phyloP scores from a whole-genome alignment of 2,888 invertebrate species.

The Cephalotes varians region DNA sequence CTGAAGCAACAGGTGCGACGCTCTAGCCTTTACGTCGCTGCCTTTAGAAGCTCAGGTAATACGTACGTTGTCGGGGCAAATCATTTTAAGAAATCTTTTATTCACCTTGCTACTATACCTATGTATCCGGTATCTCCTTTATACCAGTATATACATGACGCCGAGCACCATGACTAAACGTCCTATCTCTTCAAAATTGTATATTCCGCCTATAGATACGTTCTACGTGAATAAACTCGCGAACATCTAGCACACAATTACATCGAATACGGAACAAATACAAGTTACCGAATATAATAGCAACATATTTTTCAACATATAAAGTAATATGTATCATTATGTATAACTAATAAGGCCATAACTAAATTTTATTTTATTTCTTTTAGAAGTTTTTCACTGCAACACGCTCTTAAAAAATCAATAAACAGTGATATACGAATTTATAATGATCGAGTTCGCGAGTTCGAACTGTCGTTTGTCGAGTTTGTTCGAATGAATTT shows the following conservation, averaged over 20 bases:
- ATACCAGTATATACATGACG: slow-evolving; percentile 41
- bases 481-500: slow-evolving; percentile 74
- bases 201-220: slow-evolving; percentile 21
- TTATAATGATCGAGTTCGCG: neutral
- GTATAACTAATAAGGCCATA: neutral
- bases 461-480: slow-evolving; percentile 44
- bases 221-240: slow-evolving; percentile 21
- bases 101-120: slow-evolving; percentile 66
- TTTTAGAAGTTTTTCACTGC: neutral
- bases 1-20: slow-evolving; percentile 85
- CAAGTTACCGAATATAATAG: neutral
- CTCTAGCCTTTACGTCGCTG: slow-evolving; percentile 73
- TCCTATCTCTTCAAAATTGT: slow-evolving; percentile 44
- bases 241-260: slow-evolving; percentile 25
- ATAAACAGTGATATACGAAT: neutral
- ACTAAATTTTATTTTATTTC: neutral
- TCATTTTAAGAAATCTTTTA: slow-evolving; percentile 77
- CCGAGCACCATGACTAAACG: slow-evolving; percentile 43
- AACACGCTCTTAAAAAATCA: neutral
- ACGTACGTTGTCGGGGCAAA: slow-evolving; percentile 79
- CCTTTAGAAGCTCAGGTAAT: slow-evolving; percentile 83
- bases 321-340: neutral
- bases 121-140: slow-evolving; percentile 54
- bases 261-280: neutral
- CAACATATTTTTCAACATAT: neutral